These are phyloP conservation scores for Dermolepida albohirtum DNA, from an alignment of 2,888 invertebrate genomes.

Conservation along the genomic window DNA sequence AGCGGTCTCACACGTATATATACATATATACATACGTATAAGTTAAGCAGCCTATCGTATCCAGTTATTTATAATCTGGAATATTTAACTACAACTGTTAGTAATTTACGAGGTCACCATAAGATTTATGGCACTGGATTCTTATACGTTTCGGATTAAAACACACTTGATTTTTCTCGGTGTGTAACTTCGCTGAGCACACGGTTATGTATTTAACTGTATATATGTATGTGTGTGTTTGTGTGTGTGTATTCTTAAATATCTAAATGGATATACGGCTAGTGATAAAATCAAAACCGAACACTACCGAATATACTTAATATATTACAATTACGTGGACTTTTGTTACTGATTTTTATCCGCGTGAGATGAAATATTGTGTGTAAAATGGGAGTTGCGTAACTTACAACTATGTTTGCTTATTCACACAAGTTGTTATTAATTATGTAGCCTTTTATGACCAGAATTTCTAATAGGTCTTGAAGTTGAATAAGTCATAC, in stretches of 20 bases:
- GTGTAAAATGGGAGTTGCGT: conserved; percentile 24
- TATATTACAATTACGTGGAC: conserved; percentile 33
- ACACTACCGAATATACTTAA: conserved; percentile 32
- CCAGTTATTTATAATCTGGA: conserved; percentile 68
- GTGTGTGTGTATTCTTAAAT: conserved; percentile 10
- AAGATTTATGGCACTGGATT: conserved; percentile 66
- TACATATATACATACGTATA: conserved; percentile 47
- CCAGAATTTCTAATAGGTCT: conserved; percentile 21
- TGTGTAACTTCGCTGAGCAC: conserved; percentile 1
- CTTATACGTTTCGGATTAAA: conserved; percentile 67
- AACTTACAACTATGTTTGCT: conserved; percentile 16
- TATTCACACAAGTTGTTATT: conserved; percentile 34
- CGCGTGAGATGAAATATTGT: conserved; percentile 27
- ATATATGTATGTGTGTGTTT: conserved; percentile 4
- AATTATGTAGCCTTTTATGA: conserved; percentile 15
- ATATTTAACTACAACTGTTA: conserved; percentile 67
- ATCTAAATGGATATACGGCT: conserved; percentile 23
- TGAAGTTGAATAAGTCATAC: not conserved
- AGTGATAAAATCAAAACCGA: conserved; percentile 29
- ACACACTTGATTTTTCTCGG: conserved; percentile 38
- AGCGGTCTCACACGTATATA: conserved; percentile 31
- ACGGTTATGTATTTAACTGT: not conserved
- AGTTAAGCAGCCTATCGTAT: conserved; percentile 61
- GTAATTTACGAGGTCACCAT: conserved; percentile 67
- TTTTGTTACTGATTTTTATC: conserved; percentile 24